Conservation (phyloP, 2,888 invertebrate genomes). For the Acrobasis suavella region DNA sequence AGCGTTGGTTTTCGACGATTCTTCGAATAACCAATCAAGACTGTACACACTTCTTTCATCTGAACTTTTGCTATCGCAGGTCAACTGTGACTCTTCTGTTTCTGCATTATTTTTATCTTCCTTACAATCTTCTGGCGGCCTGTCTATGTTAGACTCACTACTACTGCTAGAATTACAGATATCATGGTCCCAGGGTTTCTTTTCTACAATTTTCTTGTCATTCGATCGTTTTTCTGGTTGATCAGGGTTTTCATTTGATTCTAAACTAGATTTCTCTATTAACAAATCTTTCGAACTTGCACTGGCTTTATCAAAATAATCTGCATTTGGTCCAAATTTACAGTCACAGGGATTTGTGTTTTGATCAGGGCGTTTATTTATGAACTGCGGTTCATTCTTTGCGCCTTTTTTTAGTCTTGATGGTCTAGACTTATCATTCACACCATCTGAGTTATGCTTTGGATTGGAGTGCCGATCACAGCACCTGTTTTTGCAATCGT, state of each 20-base stretch:
- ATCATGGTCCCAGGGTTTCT: conserved; percentile 78
- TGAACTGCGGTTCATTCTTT: conserved; percentile 59
- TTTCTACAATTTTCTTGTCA: conserved; percentile 54
- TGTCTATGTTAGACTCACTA: conserved; percentile 76
- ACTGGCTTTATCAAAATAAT: conserved; percentile 84
- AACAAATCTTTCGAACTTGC: conserved; percentile 88
- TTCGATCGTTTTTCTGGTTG: conserved; percentile 52
- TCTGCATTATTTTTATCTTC: conserved; percentile 51
- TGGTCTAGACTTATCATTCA: conserved; percentile 66
- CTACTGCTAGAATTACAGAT: conserved; percentile 84
- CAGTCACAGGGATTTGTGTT: conserved; percentile 57
- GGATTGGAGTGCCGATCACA: conserved; percentile 58
- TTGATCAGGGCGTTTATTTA: conserved; percentile 53
- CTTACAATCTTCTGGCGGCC: conserved; percentile 47
- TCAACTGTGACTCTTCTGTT: conserved; percentile 63
- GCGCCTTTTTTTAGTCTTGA: conserved; percentile 70
- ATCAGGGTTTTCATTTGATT: conserved; percentile 75
- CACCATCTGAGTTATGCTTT: conserved; percentile 55
- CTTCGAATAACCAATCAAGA: conserved; percentile 77
- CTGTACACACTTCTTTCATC: conserved; percentile 75
- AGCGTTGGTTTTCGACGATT: conserved; percentile 47
- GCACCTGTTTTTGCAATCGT: conserved; percentile 65
- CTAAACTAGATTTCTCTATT: conserved; percentile 81
- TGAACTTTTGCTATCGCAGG: conserved; percentile 65
- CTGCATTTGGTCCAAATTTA: conserved; percentile 56